Evolutionary conservation across 2,113 vertebrate species (phyloP).

Genomic region (Oncorhynchus clarkii): DNA sequence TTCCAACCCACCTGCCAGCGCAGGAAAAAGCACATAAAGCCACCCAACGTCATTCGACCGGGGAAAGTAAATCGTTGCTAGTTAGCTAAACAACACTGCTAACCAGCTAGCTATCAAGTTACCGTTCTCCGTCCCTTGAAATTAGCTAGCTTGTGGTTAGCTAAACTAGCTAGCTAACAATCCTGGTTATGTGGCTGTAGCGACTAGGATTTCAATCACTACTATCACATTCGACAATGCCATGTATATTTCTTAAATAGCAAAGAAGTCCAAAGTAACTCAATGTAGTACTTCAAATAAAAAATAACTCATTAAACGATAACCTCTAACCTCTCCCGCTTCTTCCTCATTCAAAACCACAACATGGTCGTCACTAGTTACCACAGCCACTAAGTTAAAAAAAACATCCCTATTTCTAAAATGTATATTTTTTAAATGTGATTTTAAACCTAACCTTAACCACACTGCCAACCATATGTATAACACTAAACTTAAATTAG

Average conservation of each 20-base stretch:
- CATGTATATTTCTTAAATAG: slow-evolving; percentile 38
- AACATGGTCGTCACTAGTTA: slow-evolving; percentile 71
- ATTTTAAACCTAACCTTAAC: too few species aligned
- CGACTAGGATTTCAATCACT: slow-evolving; percentile 48
- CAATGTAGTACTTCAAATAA: slow-evolving; percentile 41
- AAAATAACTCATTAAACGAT: slow-evolving; percentile 62
- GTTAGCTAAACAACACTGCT: slow-evolving; percentile 25
- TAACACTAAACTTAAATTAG: too few species aligned
- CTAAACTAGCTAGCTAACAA: slow-evolving; percentile 48
- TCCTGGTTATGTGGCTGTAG: slow-evolving; percentile 53
- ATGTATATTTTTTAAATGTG: too few species aligned
- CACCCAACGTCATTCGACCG: slow-evolving; percentile 47
- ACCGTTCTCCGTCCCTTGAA: slow-evolving; percentile 9
- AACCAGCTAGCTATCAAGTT: slow-evolving; percentile 29
- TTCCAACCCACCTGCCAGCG: slow-evolving; percentile 38
- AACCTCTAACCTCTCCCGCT: slow-evolving; percentile 80
- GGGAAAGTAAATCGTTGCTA: slow-evolving; percentile 20
- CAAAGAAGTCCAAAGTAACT: slow-evolving; percentile 14
- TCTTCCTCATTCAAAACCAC: slow-evolving; percentile 85
- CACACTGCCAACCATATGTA: too few species aligned
- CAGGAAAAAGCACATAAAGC: slow-evolving; percentile 30
- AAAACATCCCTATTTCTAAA: too few species aligned
- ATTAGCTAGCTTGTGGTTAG: slow-evolving; percentile 32
- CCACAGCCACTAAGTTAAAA: too few species aligned
- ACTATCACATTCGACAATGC: slow-evolving; percentile 32